These are phyloP conservation scores for Junonia oenone DNA, from an alignment of 2,888 invertebrate species.

Conservation along the genomic window DNA sequence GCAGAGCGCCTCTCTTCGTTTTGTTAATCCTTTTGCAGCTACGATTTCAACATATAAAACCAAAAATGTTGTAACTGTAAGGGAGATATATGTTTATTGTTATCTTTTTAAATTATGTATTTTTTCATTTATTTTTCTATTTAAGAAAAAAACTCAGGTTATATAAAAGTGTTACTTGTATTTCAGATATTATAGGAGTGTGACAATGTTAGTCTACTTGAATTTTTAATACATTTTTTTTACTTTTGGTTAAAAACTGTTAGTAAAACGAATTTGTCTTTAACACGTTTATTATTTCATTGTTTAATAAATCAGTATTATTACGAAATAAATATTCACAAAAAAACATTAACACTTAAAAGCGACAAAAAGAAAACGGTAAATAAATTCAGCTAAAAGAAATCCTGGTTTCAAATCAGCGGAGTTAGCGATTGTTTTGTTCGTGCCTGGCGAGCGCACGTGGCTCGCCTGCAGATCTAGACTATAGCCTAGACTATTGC, in stretches of 20 bases:
- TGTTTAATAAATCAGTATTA: too few relatives aligned
- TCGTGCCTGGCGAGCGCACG: slow-evolving; percentile 32
- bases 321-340: too few relatives aligned
- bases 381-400: slow-evolving; percentile 5
- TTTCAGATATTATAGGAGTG: too few relatives aligned
- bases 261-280: too few relatives aligned
- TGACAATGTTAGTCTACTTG: too few relatives aligned
- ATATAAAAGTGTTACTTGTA: too few relatives aligned
- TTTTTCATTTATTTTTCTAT: background rate
- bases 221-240: too few relatives aligned
- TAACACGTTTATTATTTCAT: too few relatives aligned
- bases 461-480: slow-evolving; percentile 30
- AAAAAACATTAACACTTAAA: background rate
- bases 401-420: slow-evolving; percentile 18
- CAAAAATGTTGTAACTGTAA: slow-evolving; percentile 1
- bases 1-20: slow-evolving; percentile 20
- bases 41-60: slow-evolving; percentile 16
- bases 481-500: too few relatives aligned
- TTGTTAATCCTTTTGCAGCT: slow-evolving; percentile 18
- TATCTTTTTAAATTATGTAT: background rate
- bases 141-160: too few relatives aligned
- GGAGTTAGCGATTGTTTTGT: slow-evolving; percentile 32
- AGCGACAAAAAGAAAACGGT: background rate
- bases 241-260: too few relatives aligned
- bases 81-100: background rate